Conservation (phyloP, 2,888 invertebrate genomes). For the Idaea aversata region DNA sequence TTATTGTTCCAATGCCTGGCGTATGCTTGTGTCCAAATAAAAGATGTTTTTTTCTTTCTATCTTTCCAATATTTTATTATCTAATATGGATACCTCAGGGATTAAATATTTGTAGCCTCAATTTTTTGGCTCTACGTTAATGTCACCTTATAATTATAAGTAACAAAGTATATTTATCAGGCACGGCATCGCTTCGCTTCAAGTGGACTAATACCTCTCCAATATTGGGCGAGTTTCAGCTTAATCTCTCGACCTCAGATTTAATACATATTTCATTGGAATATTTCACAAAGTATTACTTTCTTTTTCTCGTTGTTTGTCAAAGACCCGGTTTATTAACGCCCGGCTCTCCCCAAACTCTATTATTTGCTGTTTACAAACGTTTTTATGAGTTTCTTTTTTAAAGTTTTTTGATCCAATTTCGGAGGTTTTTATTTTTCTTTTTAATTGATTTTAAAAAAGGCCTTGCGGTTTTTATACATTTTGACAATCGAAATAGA, state of each 20-base stretch:
- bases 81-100: too few relatives aligned
- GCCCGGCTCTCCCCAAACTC: conserved; percentile 34
- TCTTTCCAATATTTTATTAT: too few relatives aligned
- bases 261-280: conserved; percentile 78
- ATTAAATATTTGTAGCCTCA: too few relatives aligned
- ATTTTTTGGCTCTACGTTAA: not conserved
- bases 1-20: too few relatives aligned
- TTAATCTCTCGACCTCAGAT: conserved; percentile 67
- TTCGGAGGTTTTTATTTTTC: not conserved
- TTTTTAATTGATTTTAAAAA: not conserved
- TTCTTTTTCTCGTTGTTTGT: conserved; percentile 55
- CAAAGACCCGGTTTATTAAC: conserved; percentile 66
- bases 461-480: not conserved
- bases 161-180: not conserved
- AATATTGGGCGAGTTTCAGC: conserved; percentile 61
- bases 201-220: conserved; percentile 37
- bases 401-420: not conserved
- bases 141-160: not conserved
- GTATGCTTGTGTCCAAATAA: too few relatives aligned
- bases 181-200: conserved; percentile 24
- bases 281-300: conserved; percentile 67
- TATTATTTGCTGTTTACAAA: conserved; percentile 19
- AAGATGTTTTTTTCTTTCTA: too few relatives aligned
- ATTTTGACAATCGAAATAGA: too few relatives aligned
- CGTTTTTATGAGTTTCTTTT: conserved; percentile 25